Evolutionary conservation across 2,797 vertebrate genomes (phyloP).

Genomic region (Rachycentron canadum): DNA sequence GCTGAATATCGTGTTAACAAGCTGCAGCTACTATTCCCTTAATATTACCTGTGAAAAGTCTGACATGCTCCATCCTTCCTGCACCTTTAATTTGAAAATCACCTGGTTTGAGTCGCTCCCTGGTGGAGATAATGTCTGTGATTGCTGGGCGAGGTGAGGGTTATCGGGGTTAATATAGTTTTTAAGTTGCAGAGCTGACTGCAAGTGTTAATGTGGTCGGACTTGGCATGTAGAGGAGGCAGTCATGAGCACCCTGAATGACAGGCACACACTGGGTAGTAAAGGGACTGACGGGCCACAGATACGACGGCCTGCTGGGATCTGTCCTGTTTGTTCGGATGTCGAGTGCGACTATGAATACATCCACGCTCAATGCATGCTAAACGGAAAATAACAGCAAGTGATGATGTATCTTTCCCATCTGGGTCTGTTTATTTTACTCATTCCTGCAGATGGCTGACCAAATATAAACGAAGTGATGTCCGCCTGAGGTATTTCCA

Average conservation of each 20-base stretch:
- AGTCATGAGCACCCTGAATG: too few relatives aligned
- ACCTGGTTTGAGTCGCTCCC: too few relatives aligned
- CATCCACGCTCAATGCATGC: not conserved
- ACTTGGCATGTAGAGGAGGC: too few relatives aligned
- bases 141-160: conserved; percentile 14
- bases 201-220: conserved; percentile 54
- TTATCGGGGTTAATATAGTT: conserved; percentile 51
- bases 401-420: not conserved
- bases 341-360: not conserved
- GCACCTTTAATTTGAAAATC: too few relatives aligned
- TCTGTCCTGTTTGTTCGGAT: too few relatives aligned
- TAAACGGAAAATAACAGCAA: not conserved
- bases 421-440: not conserved
- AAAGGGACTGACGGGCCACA: too few relatives aligned
- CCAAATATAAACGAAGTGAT: conserved; percentile 9
- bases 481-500: not conserved
- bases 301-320: too few relatives aligned
- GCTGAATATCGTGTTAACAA: not conserved
- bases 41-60: not conserved
- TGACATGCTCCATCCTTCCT: not conserved
- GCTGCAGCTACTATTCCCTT: not conserved
- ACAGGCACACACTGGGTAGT: too few relatives aligned
- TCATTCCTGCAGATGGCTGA: not conserved
- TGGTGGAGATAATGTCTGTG: not conserved
- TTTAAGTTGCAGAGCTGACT: conserved; percentile 19